A percentile compares a stretch with the other conserved stretches of the same genome.
These are phyloP conservation scores for Dufourea novaeangliae DNA, from an alignment of 1,140 invertebrate genomes.

Conservation along the genomic window DNA sequence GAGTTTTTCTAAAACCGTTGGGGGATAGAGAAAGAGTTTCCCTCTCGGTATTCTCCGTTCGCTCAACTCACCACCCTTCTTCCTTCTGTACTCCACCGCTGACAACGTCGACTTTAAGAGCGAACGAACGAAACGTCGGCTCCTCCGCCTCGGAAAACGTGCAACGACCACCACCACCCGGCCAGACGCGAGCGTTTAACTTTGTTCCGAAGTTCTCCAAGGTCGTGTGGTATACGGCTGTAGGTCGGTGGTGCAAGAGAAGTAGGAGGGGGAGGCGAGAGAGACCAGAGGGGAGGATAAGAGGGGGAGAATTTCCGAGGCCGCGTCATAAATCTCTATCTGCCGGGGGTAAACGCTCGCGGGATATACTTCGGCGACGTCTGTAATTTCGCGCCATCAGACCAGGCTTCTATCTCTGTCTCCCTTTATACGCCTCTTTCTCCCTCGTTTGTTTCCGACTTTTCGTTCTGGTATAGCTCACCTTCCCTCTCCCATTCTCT, in stretches of 20 bases:
- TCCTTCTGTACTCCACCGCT: neutral
- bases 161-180: conserved; percentile 58
- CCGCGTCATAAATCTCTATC: conserved; percentile 77
- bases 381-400: conserved; percentile 61
- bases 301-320: conserved; percentile 68
- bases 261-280: no score
- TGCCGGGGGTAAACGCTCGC: conserved; percentile 61
- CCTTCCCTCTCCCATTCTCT: neutral
- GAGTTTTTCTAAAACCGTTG: conserved; percentile 3
- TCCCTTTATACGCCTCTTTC: neutral
- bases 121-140: conserved; percentile 17
- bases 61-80: neutral
- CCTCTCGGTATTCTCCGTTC: neutral
- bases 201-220: conserved; percentile 80
- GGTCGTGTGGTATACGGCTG: conserved; percentile 72
- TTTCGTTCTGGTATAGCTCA: neutral
- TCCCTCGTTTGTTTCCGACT: neutral
- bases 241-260: conserved; percentile 74
- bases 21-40: neutral
- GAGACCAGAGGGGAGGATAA: conserved; percentile 23
- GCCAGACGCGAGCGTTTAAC: conserved; percentile 71
- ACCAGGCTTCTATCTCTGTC: conserved; percentile 16
- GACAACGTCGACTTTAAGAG: neutral
- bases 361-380: conserved; percentile 62
- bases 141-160: conserved; percentile 45